Conservation (phyloP, 2,113 vertebrate species). For the Tyrannus savana region DNA sequence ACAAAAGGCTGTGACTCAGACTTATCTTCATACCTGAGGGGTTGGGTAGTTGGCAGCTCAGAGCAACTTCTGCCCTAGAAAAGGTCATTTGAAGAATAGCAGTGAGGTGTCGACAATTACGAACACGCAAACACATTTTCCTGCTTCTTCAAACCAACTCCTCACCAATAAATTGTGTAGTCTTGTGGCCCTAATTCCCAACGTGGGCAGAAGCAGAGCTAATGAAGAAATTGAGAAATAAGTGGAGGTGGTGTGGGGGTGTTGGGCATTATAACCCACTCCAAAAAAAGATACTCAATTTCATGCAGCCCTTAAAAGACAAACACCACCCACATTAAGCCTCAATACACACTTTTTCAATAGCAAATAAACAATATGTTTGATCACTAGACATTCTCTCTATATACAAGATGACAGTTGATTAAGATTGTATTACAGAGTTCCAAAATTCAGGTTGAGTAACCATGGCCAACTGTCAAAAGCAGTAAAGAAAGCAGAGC, state of each 20-base stretch:
- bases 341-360: not conserved
- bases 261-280: not conserved
- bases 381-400: not conserved
- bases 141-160: not conserved
- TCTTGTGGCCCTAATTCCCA: not conserved
- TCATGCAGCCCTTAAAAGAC: not conserved
- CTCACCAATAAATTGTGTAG: not conserved
- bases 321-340: not conserved
- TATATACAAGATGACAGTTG: not conserved
- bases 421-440: not conserved
- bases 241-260: too few species aligned
- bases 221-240: not conserved
- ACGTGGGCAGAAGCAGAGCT: not conserved
- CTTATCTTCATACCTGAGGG: not conserved
- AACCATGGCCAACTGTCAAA: not conserved
- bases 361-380: not conserved
- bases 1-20: not conserved
- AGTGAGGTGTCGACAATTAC: not conserved
- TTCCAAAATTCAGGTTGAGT: slow-evolving; percentile 14
- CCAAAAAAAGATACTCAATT: not conserved
- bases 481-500: slow-evolving; percentile 29
- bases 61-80: not conserved
- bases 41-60: not conserved
- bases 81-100: not conserved
- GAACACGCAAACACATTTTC: not conserved